Base-by-base conservation (phyloP, 2,888 invertebrate genomes). In the Nomada ferruginata region DNA sequence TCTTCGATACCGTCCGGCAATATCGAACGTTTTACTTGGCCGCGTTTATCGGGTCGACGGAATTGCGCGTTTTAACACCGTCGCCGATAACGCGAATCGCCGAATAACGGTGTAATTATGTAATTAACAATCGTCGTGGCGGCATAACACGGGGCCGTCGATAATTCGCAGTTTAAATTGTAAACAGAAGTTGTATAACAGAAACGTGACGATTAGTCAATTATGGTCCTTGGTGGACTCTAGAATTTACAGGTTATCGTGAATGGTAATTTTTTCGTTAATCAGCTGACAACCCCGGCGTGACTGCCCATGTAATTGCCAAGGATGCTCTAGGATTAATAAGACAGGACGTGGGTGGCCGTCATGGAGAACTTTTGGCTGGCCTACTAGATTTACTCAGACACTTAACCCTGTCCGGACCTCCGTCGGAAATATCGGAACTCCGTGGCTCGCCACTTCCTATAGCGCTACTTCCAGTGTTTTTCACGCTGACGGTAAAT, bases 311-410 rank as follows among this genome's bases (percentile, higher is more conserved):
- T 87, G 85, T 94, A 26, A 93, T 95, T 5, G 95, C 94, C 2
- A 91, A 92, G n/a, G 95, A 95, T 84, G 94, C 94, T 20, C 82
- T 95, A 36, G 95, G 94, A 44, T 85, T 95, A 26, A 92, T 95
- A 84, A 92, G 91, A 29, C 94, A 95, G 84, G 94, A 94, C 82
- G 89, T 95, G 10, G 82, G 90, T 0, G 93, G 93, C 29, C 92
- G 94, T 52, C 94, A 94, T 82, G 91, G 92, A 9, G 90, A 92
- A 53, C 89, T 95, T 13, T 79, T 94, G 15, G 90, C 91, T 11
- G 86, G 93, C 47, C 85, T 95, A 59, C 87, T 95, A 53, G 93
- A 94, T 85, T 90, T 95, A 60, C 83, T 95, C 61, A 92, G 94
- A 85, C 92, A 93, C 55, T 91, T 94, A 29, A 91, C 94, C n/a